Percentiles rank a stretch among this genome's conserved stretches.
These are phyloP conservation scores for Chymomyza fuscimana DNA, from an alignment of 2,888 invertebrate species.

Conservation along the genomic window DNA sequence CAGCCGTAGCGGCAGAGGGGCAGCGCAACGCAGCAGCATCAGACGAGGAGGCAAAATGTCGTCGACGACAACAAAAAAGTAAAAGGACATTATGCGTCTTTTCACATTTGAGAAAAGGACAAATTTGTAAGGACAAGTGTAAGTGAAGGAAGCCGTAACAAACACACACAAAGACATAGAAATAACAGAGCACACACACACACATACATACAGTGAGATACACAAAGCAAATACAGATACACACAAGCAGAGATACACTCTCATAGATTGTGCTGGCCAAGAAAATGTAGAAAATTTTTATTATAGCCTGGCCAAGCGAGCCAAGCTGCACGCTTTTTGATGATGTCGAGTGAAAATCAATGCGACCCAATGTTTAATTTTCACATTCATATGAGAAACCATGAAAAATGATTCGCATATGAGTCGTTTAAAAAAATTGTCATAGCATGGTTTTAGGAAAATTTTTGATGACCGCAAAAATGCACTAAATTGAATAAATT, in stretches of 20 bases:
- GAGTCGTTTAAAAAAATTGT: background rate
- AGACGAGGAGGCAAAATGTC: slow-evolving; percentile 60
- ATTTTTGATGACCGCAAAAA: slow-evolving; percentile 13
- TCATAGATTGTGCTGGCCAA: slow-evolving; percentile 20
- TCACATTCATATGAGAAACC: slow-evolving; percentile 33
- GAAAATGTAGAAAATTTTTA: slow-evolving; percentile 14
- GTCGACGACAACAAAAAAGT: slow-evolving; percentile 59
- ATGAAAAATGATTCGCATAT: slow-evolving; percentile 2
- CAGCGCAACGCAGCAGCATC: background rate
- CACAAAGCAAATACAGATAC: slow-evolving; percentile 12
- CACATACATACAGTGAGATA: slow-evolving; percentile 6
- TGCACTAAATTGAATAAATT: slow-evolving; percentile 6
- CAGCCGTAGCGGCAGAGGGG: slow-evolving; percentile 9
- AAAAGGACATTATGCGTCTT: slow-evolving; percentile 75
- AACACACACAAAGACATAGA: slow-evolving; percentile 23
- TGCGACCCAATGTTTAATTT: slow-evolving; percentile 50
- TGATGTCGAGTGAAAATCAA: slow-evolving; percentile 67
- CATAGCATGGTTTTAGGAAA: background rate
- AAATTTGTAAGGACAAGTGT: slow-evolving; percentile 75
- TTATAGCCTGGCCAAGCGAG: slow-evolving; percentile 32
- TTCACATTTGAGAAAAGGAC: slow-evolving; percentile 75
- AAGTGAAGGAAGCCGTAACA: slow-evolving; percentile 66
- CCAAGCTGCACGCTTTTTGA: slow-evolving; percentile 39
- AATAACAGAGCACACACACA: slow-evolving; percentile 4
- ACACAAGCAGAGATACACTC: slow-evolving; percentile 8